Conservation (phyloP, 2,797 vertebrate genomes). For the Sebastolobus alascanus region DNA sequence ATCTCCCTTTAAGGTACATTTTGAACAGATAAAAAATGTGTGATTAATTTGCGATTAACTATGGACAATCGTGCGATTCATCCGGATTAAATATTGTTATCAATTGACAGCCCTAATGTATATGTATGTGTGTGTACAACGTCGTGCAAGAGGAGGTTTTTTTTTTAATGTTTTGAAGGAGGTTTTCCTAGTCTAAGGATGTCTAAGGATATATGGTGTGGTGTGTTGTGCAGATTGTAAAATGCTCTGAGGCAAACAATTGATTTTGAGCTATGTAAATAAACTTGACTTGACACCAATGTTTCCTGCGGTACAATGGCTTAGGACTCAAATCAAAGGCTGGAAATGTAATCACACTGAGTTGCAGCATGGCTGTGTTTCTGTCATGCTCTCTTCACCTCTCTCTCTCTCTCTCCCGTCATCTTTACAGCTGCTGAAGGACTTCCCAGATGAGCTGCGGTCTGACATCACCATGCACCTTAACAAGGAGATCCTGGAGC, state of each 20-base stretch:
- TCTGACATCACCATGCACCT: conserved; percentile 99
- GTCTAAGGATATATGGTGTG: background rate
- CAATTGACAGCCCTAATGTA: no score
- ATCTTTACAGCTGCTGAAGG: conserved; percentile 91
- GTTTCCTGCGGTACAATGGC: conserved; percentile 18
- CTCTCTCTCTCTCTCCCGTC: conserved; percentile 10
- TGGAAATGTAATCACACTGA: conserved; percentile 35
- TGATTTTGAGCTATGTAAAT: conserved; percentile 13
- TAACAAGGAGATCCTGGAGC: conserved; percentile 98
- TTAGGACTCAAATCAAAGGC: conserved; percentile 22
- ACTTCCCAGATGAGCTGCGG: conserved; percentile 97
- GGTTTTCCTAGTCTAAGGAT: no score
- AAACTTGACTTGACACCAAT: conserved; percentile 14
- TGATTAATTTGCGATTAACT: no score
- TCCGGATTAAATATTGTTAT: no score
- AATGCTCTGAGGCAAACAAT: conserved; percentile 14
- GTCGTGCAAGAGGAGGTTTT: no score
- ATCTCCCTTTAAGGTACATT: no score
- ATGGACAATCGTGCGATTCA: no score
- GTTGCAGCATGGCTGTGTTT: conserved; percentile 43
- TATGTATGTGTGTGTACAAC: no score
- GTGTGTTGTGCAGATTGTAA: conserved; percentile 9
- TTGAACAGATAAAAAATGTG: no score
- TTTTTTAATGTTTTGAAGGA: no score
- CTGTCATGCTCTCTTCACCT: conserved; percentile 30